Conservation (phyloP, 1,140 invertebrate genomes). For the Aphaenogaster floridana region DNA sequence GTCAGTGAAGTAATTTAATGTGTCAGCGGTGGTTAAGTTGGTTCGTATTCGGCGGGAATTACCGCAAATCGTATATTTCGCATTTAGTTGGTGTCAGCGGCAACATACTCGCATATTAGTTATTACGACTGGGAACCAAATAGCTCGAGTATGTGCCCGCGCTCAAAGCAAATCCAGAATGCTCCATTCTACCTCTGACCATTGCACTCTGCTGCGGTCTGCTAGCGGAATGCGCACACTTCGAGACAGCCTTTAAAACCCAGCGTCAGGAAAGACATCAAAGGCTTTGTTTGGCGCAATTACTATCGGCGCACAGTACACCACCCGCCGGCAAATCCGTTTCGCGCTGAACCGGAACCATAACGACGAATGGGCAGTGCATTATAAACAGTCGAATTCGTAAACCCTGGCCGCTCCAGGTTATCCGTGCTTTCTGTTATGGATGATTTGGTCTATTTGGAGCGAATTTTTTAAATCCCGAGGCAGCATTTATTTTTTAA, state of each 20-base stretch:
- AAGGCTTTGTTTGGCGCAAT: slow-evolving; percentile 69
- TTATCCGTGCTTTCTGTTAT: slow-evolving; percentile 49
- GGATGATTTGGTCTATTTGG: slow-evolving; percentile 10
- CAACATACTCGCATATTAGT: slow-evolving; percentile 70
- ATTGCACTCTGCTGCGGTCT: slow-evolving; percentile 67
- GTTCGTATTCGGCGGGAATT: slow-evolving; percentile 43
- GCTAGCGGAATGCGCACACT: slow-evolving; percentile 64
- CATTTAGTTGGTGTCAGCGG: slow-evolving; percentile 50
- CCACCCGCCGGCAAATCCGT: slow-evolving; percentile 40
- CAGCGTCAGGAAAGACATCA: slow-evolving; percentile 70
- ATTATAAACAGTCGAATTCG: slow-evolving; percentile 63
- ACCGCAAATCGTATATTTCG: slow-evolving; percentile 48
- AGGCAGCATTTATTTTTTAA: not conserved
- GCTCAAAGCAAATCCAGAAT: slow-evolving; percentile 69
- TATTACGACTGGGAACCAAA: slow-evolving; percentile 63
- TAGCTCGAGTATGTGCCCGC: slow-evolving; percentile 52
- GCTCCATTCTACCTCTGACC: slow-evolving; percentile 62
- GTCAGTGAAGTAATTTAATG: slow-evolving; percentile 27
- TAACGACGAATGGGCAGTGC: slow-evolving; percentile 65
- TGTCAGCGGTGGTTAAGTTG: slow-evolving; percentile 50
- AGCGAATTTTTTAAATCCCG: slow-evolving; percentile 10
- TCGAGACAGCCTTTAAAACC: slow-evolving; percentile 70
- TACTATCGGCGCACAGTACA: slow-evolving; percentile 62
- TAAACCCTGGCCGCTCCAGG: slow-evolving; percentile 34
- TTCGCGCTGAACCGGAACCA: slow-evolving; percentile 42